Evolutionary conservation across 1,140 invertebrate species (phyloP).

Genomic region (Gonioctena quinquepunctata): DNA sequence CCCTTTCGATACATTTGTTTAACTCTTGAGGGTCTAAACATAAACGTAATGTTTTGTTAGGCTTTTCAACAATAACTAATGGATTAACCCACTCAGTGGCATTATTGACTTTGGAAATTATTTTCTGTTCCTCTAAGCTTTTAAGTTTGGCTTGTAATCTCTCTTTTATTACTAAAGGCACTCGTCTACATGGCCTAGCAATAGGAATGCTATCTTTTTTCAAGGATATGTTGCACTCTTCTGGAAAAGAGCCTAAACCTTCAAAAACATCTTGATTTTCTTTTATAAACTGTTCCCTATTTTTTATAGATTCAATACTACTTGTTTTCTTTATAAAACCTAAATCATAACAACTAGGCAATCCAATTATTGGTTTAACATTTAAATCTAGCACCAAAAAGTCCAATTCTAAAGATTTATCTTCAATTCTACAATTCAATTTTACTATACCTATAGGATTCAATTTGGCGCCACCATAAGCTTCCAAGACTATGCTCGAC

Average conservation of each 20-base stretch:
- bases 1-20: constrained; percentile 18
- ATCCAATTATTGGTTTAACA: no score
- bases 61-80: constrained; percentile 22
- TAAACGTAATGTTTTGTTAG: constrained; percentile 11
- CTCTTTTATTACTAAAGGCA: constrained; percentile 1
- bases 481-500: constrained; percentile 13
- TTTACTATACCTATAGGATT: background rate
- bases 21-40: constrained; percentile 20
- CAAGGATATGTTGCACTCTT: background rate
- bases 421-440: no score
- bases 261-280: background rate
- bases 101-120: background rate
- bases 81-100: background rate
- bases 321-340: background rate
- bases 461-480: constrained; percentile 11
- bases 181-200: background rate
- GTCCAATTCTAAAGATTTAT: no score
- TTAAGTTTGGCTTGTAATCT: background rate
- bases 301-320: background rate
- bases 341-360: no score
- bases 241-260: background rate
- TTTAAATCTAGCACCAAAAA: no score
- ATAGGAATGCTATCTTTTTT: background rate
- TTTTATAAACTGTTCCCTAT: background rate
- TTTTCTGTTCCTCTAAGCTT: background rate